A percentile compares a stretch with the other conserved stretches of the same genome.
Evolutionary conservation across 2,888 invertebrate genomes (phyloP).

Genomic region (Brachyptera putata): DNA sequence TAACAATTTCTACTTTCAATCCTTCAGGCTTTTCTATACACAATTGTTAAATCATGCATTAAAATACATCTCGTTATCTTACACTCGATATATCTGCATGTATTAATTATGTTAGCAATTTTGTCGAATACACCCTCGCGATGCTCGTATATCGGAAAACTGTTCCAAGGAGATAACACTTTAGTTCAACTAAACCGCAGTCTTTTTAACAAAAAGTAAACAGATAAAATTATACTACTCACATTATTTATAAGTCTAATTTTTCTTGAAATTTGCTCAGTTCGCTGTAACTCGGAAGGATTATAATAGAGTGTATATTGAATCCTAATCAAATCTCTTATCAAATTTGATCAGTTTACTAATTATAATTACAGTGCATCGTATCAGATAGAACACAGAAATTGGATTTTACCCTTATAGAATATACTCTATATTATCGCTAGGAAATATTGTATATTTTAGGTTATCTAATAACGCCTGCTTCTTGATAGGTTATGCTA

Average conservation of each 20-base stretch:
- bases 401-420: constrained; percentile 3
- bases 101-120: constrained; percentile 13
- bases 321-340: constrained; percentile 11
- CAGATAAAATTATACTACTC: constrained; percentile 16
- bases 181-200: constrained; percentile 5
- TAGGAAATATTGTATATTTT: constrained; percentile 11
- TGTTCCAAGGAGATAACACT: constrained; percentile 13
- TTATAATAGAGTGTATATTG: constrained; percentile 6
- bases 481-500: background rate
- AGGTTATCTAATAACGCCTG: background rate
- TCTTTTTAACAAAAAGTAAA: constrained; percentile 12
- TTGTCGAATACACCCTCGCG: background rate
- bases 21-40: background rate
- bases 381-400: constrained; percentile 11
- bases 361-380: constrained; percentile 1
- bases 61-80: no score
- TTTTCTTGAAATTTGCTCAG: constrained; percentile 14
- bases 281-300: constrained; percentile 1
- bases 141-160: background rate
- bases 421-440: no score
- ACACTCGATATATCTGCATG: background rate
- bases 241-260: constrained; percentile 13
- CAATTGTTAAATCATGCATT: no score
- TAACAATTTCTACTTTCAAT: background rate
- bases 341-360: constrained; percentile 9